Conservation (phyloP, 2,888 invertebrate genomes). For the Chesias legatella region DNA sequence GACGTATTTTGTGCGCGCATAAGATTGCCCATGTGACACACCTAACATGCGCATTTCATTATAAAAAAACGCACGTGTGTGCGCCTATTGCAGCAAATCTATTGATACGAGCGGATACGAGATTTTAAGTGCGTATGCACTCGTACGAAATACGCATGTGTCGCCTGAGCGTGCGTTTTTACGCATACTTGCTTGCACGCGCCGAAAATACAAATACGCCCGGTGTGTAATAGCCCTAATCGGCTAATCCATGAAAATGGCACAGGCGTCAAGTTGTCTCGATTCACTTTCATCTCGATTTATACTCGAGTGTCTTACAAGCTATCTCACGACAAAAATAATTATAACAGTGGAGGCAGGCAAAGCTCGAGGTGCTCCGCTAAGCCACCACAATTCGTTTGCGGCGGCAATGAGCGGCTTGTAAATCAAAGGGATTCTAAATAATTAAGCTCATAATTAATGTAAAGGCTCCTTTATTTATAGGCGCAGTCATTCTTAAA, state of each 20-base stretch:
- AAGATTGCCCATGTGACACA: too few species aligned
- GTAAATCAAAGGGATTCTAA: slow-evolving; percentile 80
- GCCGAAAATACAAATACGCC: too few species aligned
- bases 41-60: too few species aligned
- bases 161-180: too few species aligned
- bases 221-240: slow-evolving; percentile 43
- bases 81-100: too few species aligned
- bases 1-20: too few species aligned
- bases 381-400: slow-evolving; percentile 78
- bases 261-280: slow-evolving; percentile 65
- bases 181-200: too few species aligned
- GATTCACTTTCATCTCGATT: slow-evolving; percentile 71
- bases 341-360: slow-evolving; percentile 63
- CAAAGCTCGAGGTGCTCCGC: slow-evolving; percentile 63
- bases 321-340: slow-evolving; percentile 71
- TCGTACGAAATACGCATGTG: too few species aligned
- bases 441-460: slow-evolving; percentile 80
- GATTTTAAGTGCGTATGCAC: too few species aligned
- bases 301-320: slow-evolving; percentile 42
- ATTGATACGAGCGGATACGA: too few species aligned
- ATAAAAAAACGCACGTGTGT: too few species aligned
- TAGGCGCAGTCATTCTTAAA: slow-evolving; percentile 75
- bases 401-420: slow-evolving; percentile 75
- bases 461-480: slow-evolving; percentile 76
- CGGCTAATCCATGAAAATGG: slow-evolving; percentile 65